Conservation (phyloP, 2,797 vertebrate species). For the Rhabdomys pumilio region DNA sequence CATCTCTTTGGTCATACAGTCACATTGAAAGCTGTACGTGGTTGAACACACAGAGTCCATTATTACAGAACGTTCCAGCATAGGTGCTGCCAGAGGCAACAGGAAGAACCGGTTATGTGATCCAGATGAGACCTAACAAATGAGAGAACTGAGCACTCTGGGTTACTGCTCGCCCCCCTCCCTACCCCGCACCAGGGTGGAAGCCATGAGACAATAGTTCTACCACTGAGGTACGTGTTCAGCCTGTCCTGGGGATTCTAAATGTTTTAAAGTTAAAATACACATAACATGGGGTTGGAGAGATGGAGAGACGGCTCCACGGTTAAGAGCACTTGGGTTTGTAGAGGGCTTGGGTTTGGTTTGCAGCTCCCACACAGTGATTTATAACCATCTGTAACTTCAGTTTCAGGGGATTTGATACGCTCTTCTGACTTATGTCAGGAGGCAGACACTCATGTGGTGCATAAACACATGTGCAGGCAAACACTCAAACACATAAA, state of each 20-base stretch:
- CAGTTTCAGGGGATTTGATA: not conserved
- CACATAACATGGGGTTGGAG: not conserved
- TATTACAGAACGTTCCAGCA: not conserved
- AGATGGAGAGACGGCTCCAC: not conserved
- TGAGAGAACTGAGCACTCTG: not conserved
- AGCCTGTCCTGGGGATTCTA: not conserved
- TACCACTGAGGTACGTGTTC: not conserved
- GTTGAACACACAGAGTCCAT: not conserved
- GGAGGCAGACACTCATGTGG: not conserved
- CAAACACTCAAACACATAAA: not conserved
- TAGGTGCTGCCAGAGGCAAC: not conserved
- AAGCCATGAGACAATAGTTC: not conserved
- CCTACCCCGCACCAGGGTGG: not conserved
- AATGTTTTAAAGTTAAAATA: not conserved
- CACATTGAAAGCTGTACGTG: not conserved
- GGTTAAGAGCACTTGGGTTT: not conserved
- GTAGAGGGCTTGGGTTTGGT: not conserved
- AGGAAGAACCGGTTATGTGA: not conserved
- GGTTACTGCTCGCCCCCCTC: not conserved
- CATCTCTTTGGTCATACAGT: not conserved
- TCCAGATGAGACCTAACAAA: not conserved
- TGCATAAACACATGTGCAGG: not conserved
- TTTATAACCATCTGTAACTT: not conserved
- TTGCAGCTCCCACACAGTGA: not conserved
- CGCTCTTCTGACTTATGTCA: not conserved